Conservation (phyloP, 1,140 invertebrate genomes). For the Pentalonia nigronervosa region DNA sequence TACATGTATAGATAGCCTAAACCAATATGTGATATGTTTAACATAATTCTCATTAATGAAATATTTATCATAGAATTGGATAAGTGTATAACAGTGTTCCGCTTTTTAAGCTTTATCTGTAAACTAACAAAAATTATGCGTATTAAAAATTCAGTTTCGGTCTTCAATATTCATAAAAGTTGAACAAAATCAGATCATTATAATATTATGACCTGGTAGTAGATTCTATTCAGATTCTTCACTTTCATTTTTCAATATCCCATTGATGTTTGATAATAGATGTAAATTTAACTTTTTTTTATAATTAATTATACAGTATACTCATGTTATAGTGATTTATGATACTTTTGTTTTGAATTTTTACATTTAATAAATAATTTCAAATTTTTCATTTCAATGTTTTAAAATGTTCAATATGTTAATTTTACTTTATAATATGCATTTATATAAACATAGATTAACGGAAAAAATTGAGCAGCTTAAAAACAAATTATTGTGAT, state of each 20-base stretch:
- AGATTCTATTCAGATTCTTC: neutral
- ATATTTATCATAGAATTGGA: too few species aligned
- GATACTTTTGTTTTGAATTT: neutral
- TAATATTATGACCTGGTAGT: neutral
- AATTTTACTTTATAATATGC: neutral
- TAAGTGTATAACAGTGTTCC: too few species aligned
- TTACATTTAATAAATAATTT: neutral
- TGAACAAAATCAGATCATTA: neutral
- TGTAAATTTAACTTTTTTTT: too few species aligned
- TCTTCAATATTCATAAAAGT: neutral
- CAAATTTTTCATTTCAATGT: neutral
- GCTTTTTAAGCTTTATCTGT: neutral
- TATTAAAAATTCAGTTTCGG: neutral
- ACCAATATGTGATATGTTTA: neutral
- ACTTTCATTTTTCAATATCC: neutral
- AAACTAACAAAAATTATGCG: neutral
- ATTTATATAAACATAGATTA: neutral
- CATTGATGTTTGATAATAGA: neutral
- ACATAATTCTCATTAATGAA: neutral
- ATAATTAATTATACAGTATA: neutral
- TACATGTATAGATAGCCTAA: neutral
- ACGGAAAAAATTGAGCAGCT: fast-evolving
- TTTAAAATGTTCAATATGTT: neutral
- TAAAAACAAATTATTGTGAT: neutral
- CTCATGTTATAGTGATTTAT: neutral